Base-by-base conservation (phyloP, 2,113 vertebrate species). In the Nothocercus nigrocapillus region DNA sequence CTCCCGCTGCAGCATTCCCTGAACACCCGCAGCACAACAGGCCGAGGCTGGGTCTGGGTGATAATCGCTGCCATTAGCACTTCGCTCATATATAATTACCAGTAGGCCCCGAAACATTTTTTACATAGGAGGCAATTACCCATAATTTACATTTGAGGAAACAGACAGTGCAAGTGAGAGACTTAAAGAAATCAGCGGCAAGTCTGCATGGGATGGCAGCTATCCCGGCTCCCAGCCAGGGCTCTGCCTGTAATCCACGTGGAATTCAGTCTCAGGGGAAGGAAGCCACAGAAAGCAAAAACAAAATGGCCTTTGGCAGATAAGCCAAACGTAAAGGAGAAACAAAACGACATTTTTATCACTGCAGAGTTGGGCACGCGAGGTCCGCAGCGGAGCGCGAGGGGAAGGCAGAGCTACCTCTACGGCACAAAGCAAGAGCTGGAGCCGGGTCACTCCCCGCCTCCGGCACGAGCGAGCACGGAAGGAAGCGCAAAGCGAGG, bases 21-120 rank as follows among this genome's bases (percentile, higher is more conserved):
- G 58, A 62, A 82, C 16, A 45, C 44, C 5, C 45, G 45, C 45
- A 9, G 45, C 19, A 30, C 70, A 95, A 95, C 89, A 89, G 89
- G 77, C 94, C 94, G 49, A 91, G 78, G 69, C 91, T 82, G 82
- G 93, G 96, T 95, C 95, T 93, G 87, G 91, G 89, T 85, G 82
- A 96, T 96, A 96, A 96, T 94, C 93, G 94, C 84, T 96, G 86
- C 95, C 95, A 94, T 95, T 95, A 97, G 96, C 59, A 34, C 87
- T 94, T 89, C 75, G 53, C 82, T 95, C 49, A 5, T 89, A 85
- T 91, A 91, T 91, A 95, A 97, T 95, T 96, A 97, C 95, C 91
- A 93, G 93, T 87, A 95, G 93, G 95, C 93, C 95, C 95, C 95
- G 58, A 95, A 96, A 95, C 94, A 95, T 93, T 93, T 58, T 95